Evolutionary conservation across 2,888 invertebrate genomes (phyloP), one percentile per base, ranked within the genome.

Genomic region (Trichacis sp.): DNA sequence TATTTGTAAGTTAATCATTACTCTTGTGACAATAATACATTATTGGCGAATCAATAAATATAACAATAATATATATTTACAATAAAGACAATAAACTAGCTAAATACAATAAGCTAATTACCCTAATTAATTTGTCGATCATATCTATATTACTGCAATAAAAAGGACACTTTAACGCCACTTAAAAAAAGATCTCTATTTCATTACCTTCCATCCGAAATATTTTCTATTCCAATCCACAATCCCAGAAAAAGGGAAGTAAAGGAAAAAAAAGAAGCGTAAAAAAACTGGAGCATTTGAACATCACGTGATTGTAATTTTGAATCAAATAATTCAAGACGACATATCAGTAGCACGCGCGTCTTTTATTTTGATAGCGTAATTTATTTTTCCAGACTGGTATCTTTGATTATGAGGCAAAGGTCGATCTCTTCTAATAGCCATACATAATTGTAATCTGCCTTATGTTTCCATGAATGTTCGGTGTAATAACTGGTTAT

Each of bases 351-450:
- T 36, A 64, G 54, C 64, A 64, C 58, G 64, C 58, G 64, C 30
- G n/a, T 24, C 50, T 45, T 48, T 55, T 42, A 59, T 36, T 40
- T 40, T 38, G 57, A 57, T 65, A 65, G 56, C 54, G 19, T 42
- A 60, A 57, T 54, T 61, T 64, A 55, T 64, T 60, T 54, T 64
- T 64, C 48, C 59, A 55, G 14, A 24, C 46, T 51, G 24, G 49
- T 64, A 64, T 64, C 64, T 52, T 46, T 56, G 64, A 64, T 55
- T 60, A 53, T 53, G 57, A 65, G 61, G 65, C 65, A 65, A 65
- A 65, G 65, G 65, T 65, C 65, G 65, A 36, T 45, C 42, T 51
- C 50, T 53, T 56, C 57, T 49, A 47, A 30, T 47, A 43, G 36
- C n/a, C n/a, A n/a, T n/a, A 56, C 55, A 12, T 56, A 60, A 65